Evolutionary conservation across 2,113 vertebrate species (phyloP).

Genomic region (Falcunculus frontatus): DNA sequence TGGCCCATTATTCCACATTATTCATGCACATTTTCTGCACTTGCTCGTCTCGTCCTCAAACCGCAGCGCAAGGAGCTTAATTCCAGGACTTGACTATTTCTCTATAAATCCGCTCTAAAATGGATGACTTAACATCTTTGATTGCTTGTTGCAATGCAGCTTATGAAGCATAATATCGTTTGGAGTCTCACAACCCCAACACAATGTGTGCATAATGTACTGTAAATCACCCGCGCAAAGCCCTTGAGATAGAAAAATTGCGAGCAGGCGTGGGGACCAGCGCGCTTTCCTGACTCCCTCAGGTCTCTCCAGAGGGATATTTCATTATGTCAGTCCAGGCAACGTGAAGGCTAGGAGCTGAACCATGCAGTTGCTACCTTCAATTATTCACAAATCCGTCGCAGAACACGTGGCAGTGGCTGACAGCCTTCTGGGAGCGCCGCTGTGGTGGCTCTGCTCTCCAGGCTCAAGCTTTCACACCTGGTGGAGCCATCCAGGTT

Average conservation of each 20-base stretch:
- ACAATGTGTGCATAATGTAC: not conserved
- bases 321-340: not conserved
- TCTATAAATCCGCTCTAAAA: constrained; percentile 8
- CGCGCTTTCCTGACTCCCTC: not conserved
- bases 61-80: not conserved
- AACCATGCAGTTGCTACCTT: not conserved
- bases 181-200: not conserved
- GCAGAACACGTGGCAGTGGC: not conserved
- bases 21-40: not conserved
- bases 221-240: constrained; percentile 15
- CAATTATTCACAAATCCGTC: not conserved
- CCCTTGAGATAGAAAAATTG: not conserved
- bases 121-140: not conserved
- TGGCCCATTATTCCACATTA: not conserved
- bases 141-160: constrained; percentile 11
- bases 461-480: not conserved
- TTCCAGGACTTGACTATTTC: not conserved
- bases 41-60: not conserved
- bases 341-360: not conserved
- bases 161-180: constrained; percentile 19
- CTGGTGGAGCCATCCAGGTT: not conserved
- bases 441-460: not conserved
- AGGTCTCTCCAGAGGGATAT: not conserved
- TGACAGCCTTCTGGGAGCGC: not conserved
- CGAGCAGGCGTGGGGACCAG: not conserved